A percentile compares a stretch with the other conserved stretches of the same genome.
Conservation (phyloP, 1,140 invertebrate genomes). For the Eueides isabella region DNA sequence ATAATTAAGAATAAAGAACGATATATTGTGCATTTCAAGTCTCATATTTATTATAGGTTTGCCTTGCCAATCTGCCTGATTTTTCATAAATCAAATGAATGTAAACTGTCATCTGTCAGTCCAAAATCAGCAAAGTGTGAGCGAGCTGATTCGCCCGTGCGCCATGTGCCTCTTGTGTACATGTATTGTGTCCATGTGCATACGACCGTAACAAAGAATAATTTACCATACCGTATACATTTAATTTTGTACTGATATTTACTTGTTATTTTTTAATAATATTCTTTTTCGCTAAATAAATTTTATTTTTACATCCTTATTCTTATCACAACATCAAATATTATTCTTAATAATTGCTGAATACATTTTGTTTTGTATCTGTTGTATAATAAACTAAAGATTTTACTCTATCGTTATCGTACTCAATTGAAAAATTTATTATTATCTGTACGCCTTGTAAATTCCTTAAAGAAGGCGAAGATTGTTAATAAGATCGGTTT, state of each 20-base stretch:
- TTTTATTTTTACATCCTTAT: background rate
- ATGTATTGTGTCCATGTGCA: no score
- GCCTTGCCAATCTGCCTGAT: background rate
- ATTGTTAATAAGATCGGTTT: slow-evolving; percentile 31
- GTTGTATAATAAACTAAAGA: background rate
- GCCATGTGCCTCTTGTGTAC: no score
- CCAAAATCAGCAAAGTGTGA: no score
- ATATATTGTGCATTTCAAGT: background rate
- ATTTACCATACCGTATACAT: no score
- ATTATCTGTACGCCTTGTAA: slow-evolving; percentile 26
- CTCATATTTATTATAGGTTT: background rate
- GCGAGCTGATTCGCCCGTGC: no score
- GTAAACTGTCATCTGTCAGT: background rate
- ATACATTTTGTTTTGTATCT: background rate
- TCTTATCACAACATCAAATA: background rate
- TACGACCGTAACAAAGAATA: no score
- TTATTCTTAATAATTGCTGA: background rate
- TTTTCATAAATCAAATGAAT: background rate
- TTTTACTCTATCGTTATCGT: background rate
- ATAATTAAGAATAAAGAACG: background rate
- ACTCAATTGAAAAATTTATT: background rate
- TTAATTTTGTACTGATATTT: no score
- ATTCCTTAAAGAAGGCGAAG: slow-evolving; percentile 17
- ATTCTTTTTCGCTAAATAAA: background rate
- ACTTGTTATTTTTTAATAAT: background rate